Evolutionary conservation across 1,140 invertebrate genomes (phyloP).

Genomic region (Dysdera silvatica): DNA sequence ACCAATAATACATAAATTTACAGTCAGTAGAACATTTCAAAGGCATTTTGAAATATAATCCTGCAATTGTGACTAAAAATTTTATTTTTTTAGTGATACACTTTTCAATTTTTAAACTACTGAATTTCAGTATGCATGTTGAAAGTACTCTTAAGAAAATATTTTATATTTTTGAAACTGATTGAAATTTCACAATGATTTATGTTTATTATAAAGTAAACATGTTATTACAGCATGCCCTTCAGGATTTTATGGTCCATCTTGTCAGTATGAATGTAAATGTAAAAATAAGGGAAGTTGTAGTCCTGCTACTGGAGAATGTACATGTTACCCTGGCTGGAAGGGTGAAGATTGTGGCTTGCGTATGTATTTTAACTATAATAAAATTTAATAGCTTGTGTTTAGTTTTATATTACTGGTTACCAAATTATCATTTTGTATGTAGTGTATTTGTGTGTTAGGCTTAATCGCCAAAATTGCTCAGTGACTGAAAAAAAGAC

Average conservation of each 20-base stretch:
- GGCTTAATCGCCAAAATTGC: no score
- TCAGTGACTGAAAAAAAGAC: no score
- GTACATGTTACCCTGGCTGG: conserved; percentile 46
- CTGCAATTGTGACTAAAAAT: no score
- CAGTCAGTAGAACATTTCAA: no score
- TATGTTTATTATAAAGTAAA: neutral
- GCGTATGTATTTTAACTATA: conserved; percentile 33
- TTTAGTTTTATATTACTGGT: no score
- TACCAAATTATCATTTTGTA: no score
- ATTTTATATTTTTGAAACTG: neutral
- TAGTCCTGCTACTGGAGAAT: conserved; percentile 72
- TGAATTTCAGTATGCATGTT: neutral
- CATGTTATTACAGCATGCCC: conserved; percentile 55
- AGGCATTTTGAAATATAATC: no score
- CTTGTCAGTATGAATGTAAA: conserved; percentile 66
- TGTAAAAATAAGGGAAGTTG: conserved; percentile 84
- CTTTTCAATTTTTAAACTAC: neutral
- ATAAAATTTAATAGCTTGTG: no score
- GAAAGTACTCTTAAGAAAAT: neutral
- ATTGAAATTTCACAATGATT: neutral
- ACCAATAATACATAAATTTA: no score
- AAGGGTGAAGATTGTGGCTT: conserved; percentile 36
- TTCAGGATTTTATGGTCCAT: conserved; percentile 60
- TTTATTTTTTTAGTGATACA: neutral
- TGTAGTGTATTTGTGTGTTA: no score